Evolutionary conservation across 2,888 invertebrate genomes (phyloP).

Genomic region (Hymenopus coronatus): DNA sequence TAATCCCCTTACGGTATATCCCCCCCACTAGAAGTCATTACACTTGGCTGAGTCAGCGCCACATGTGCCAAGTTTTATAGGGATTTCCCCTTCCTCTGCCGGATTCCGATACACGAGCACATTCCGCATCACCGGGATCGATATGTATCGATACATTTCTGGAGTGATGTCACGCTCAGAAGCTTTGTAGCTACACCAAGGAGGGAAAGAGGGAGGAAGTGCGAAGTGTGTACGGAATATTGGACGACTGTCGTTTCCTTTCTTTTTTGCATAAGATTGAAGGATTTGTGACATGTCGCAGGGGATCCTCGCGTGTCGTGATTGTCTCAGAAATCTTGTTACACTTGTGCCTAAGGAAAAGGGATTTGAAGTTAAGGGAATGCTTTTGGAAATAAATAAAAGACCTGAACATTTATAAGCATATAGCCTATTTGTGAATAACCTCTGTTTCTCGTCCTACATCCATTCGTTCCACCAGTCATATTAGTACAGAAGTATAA

Average conservation of each 20-base stretch:
- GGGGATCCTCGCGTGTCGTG: background rate
- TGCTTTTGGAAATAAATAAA: background rate
- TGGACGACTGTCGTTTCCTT: background rate
- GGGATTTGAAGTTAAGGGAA: background rate
- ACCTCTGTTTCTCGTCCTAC: no score
- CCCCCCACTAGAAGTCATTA: slow-evolving; percentile 13
- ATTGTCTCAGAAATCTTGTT: background rate
- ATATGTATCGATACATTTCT: background rate
- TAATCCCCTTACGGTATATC: slow-evolving; percentile 2
- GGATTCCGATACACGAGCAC: background rate
- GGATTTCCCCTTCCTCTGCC: background rate
- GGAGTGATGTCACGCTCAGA: background rate
- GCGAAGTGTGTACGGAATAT: background rate
- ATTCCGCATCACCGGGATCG: background rate
- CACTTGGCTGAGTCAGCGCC: slow-evolving; percentile 7
- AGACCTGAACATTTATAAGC: no score
- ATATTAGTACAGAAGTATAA: no score
- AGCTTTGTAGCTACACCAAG: background rate
- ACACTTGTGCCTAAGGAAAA: background rate
- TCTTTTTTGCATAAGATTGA: background rate
- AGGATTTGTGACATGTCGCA: background rate
- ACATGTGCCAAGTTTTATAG: background rate
- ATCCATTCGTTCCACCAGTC: no score
- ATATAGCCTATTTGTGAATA: no score
- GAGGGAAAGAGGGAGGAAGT: background rate